Percentiles rank a stretch among this genome's conserved stretches.
Conservation (phyloP, 2,888 invertebrate species). For the Prenolepis imparis region DNA sequence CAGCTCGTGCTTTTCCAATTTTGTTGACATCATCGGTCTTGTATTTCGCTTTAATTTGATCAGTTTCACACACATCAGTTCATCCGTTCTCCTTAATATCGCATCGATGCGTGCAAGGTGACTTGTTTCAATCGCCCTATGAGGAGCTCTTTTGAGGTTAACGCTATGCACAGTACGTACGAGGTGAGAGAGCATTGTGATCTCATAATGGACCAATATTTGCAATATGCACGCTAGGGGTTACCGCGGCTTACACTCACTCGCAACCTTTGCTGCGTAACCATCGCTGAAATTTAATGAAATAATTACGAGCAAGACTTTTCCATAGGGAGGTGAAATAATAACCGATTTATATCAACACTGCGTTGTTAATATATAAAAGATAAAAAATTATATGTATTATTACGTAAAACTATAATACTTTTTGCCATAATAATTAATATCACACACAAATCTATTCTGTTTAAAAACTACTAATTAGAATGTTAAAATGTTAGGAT, state of each 20-base stretch:
- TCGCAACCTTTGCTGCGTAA: slow-evolving; percentile 59
- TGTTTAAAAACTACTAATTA: not conserved
- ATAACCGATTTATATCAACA: not conserved
- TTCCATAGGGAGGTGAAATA: slow-evolving; percentile 18
- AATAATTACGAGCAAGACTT: slow-evolving; percentile 38
- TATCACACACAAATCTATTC: not conserved
- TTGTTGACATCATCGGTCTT: not conserved
- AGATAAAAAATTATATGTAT: not conserved
- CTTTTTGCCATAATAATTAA: not conserved
- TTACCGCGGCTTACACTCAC: slow-evolving; percentile 69
- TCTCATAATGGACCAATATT: slow-evolving; percentile 84
- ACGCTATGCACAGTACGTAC: slow-evolving; percentile 58
- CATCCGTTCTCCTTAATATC: slow-evolving; percentile 20
- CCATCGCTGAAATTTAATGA: slow-evolving; percentile 62
- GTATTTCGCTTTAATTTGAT: slow-evolving; percentile 14
- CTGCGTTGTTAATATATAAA: not conserved
- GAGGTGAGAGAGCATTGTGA: slow-evolving; percentile 79
- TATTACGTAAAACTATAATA: not conserved
- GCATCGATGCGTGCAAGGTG: slow-evolving; percentile 9
- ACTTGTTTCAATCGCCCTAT: slow-evolving; percentile 39
- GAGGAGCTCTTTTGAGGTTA: slow-evolving; percentile 52
- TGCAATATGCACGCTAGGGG: slow-evolving; percentile 77
- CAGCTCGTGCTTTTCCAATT: not conserved
- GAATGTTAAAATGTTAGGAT: not conserved
- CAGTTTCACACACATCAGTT: not conserved